Evolutionary conservation across 2,113 vertebrate genomes (phyloP).

Genomic region (Phalacrocorax aristotelis): DNA sequence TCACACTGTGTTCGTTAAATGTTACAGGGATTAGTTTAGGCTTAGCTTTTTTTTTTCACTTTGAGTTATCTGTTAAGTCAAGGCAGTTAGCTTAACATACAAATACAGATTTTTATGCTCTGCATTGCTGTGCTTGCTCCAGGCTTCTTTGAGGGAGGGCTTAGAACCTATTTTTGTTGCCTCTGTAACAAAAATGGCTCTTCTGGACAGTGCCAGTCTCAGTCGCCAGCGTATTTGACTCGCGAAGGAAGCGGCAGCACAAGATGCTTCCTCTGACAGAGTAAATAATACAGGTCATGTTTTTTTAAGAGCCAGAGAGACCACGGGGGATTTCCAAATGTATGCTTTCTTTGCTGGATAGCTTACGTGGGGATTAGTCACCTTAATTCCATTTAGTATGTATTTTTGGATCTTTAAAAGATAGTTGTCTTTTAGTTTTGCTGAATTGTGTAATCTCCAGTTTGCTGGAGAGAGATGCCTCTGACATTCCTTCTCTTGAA

Average conservation of each 20-base stretch:
- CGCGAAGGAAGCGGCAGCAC: neutral
- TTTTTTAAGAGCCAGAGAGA: neutral
- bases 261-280: neutral
- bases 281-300: neutral
- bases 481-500: neutral
- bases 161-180: neutral
- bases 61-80: neutral
- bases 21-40: rapidly evolving
- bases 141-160: neutral
- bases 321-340: neutral
- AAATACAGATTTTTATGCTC: neutral
- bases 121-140: neutral
- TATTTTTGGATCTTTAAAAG: neutral
- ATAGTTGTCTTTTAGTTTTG: neutral
- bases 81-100: neutral
- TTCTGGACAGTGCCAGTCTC: neutral
- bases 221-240: neutral
- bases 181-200: neutral
- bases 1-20: neutral
- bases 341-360: neutral
- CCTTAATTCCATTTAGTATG: neutral
- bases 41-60: neutral
- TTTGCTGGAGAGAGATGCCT: neutral
- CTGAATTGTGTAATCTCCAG: neutral
- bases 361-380: neutral